Evolutionary conservation across 30 jellyfish, hydroid and myxozoan species (phyloP).

Genomic region (Aurelia sp.): DNA sequence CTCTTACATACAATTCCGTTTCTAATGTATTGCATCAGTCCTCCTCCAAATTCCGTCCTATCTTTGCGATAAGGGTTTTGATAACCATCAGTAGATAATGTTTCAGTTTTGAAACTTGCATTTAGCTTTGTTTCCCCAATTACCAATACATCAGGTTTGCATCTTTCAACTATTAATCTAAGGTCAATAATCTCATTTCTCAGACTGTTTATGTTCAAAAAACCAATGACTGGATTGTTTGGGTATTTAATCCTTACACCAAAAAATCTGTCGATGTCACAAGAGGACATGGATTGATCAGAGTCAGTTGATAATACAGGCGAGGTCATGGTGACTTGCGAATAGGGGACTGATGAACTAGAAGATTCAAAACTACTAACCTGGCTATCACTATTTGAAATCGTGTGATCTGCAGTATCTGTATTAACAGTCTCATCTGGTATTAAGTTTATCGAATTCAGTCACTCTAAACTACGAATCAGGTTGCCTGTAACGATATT

Average conservation of each 20-base stretch:
- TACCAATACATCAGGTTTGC: slow-evolving; percentile 20
- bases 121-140: slow-evolving; percentile 29
- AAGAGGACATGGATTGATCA: slow-evolving; percentile 3
- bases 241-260: slow-evolving; percentile 2
- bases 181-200: slow-evolving; percentile 22
- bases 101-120: slow-evolving; percentile 7
- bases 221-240: slow-evolving; percentile 19
- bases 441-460: too few relatives aligned
- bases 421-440: too few relatives aligned
- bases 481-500: too few relatives aligned
- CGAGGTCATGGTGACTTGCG: too few relatives aligned
- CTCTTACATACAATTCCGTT: slow-evolving; percentile 34
- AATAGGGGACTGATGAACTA: too few relatives aligned
- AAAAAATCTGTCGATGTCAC: slow-evolving; percentile 12
- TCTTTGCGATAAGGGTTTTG: slow-evolving; percentile 35
- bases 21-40: slow-evolving; percentile 36
- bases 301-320: too few relatives aligned
- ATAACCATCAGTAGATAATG: neutral
- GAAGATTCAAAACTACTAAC: too few relatives aligned
- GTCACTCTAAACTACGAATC: too few relatives aligned
- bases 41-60: slow-evolving; percentile 34
- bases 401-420: too few relatives aligned
- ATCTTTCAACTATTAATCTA: slow-evolving; percentile 20
- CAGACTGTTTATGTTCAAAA: slow-evolving; percentile 19
- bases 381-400: too few relatives aligned